Base-by-base conservation (phyloP, 2,888 invertebrate genomes). In the Melanophora roralis region DNA sequence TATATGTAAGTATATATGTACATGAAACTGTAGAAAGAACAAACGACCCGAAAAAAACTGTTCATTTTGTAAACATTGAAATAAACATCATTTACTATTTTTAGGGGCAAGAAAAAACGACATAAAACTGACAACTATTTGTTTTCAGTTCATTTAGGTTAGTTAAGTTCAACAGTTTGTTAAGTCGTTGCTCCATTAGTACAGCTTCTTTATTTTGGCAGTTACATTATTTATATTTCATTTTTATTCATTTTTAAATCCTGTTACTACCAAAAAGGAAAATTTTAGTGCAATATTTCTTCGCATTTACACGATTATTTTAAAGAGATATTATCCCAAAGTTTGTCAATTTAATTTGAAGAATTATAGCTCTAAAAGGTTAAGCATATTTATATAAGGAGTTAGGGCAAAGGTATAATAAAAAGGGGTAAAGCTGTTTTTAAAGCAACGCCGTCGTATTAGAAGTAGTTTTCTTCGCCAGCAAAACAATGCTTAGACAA, bases 61-160 rank as follows among this genome's bases (percentile, higher is more conserved):
- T 45, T 65, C 67, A 67, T 68, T 72, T 67, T 32, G 38, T 45
- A 59, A 73, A 45, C 51, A 65, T 49, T 51, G 62, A 49, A 68
- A 69, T 72, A 53, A 65, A 80, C 67, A 76, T 80, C 67, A 62
- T 72, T 80, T 67, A 64, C 45, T 11, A 68, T 57, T 72, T 72
- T 57, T 14, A 45, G 14, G 27, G 19, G n/a, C 14, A 40, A n/a
- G 8, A 9, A n/a, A 47, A 47, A 65, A 71, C 45, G 51, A 80
- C 72, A 68, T 51, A 74, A 60, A 68, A 77, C 43, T 76, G 62
- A 74, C 67, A 81, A 78, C 72, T 62, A 77, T 79, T 73, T 65
- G 68, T 78, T 78, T 78, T 69, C 81, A 83, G 83, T 84, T 83
- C 84, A 83, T 84, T 81, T 82, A 77, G 81, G 80, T 81, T 83